Evolutionary conservation across 1,140 invertebrate genomes (phyloP).

Genomic region (Neodiprion fabricii): DNA sequence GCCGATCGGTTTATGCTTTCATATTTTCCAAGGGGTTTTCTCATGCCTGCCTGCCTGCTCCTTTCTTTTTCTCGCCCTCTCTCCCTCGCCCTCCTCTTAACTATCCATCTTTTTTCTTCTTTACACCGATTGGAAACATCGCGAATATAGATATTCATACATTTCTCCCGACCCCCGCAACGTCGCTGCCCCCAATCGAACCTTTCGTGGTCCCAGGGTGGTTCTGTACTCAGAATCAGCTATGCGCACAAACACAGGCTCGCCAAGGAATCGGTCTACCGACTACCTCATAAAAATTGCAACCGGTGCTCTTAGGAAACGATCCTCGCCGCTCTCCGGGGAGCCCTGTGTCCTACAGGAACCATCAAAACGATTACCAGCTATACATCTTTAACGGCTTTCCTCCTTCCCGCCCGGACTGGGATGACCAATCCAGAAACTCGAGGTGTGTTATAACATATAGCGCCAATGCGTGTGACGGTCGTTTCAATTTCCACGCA

Average conservation of each 20-base stretch:
- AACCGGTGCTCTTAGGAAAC: slow-evolving; percentile 59
- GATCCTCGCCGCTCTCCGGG: slow-evolving; percentile 52
- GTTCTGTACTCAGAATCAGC: slow-evolving; percentile 9
- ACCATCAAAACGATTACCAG: slow-evolving; percentile 53
- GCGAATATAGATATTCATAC: slow-evolving; percentile 42
- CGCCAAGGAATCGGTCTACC: slow-evolving; percentile 36
- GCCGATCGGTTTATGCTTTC: slow-evolving; percentile 59
- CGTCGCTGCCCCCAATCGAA: neutral
- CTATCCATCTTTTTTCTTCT: neutral
- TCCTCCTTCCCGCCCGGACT: slow-evolving; percentile 23
- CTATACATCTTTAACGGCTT: slow-evolving; percentile 34
- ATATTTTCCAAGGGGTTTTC: slow-evolving; percentile 55
- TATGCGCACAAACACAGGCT: neutral
- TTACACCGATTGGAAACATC: slow-evolving; percentile 61
- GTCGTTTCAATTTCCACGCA: too few species aligned
- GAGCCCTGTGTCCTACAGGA: slow-evolving; percentile 49
- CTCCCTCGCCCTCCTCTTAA: too few species aligned
- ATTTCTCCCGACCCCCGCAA: slow-evolving; percentile 1
- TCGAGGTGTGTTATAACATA: too few species aligned
- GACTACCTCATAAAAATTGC: slow-evolving; percentile 56
- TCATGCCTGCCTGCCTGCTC: too few species aligned
- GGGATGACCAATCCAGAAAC: neutral
- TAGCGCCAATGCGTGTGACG: too few species aligned
- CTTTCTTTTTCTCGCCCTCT: too few species aligned
- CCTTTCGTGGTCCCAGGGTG: neutral